These are phyloP conservation scores for Acrocephalus arundinaceus DNA, from an alignment of 2,113 vertebrate species.

Conservation along the genomic window DNA sequence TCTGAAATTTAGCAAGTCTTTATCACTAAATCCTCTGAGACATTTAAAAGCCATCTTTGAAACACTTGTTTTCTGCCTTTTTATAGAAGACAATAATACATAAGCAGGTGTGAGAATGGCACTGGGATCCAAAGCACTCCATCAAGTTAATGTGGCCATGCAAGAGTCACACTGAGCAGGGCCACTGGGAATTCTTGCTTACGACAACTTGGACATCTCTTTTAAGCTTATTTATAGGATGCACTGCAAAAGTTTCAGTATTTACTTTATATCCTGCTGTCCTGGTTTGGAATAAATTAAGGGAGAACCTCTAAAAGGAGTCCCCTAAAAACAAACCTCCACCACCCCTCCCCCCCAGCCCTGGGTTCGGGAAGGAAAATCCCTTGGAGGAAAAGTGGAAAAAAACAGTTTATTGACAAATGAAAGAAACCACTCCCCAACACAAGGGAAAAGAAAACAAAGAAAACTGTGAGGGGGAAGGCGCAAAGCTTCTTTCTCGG, in stretches of 20 bases:
- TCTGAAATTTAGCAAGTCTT: not conserved
- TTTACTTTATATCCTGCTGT: not conserved
- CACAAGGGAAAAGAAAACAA: no score
- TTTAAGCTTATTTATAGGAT: not conserved
- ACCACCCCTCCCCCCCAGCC: no score
- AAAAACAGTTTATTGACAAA: no score
- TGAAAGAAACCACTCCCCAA: no score
- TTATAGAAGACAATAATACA: rapidly evolving
- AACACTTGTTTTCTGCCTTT: not conserved
- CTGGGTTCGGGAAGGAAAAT: no score
- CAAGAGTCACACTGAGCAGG: not conserved
- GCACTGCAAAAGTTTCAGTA: not conserved
- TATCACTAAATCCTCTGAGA: not conserved
- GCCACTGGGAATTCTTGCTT: not conserved
- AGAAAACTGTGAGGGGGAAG: no score
- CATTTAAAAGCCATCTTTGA: not conserved
- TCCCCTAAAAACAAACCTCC: no score
- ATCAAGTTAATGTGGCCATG: no score
- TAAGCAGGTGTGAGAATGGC: not conserved
- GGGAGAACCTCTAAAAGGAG: no score
- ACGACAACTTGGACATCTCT: not conserved
- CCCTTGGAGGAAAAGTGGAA: no score
- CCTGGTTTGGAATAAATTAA: no score
- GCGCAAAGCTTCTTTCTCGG: no score
- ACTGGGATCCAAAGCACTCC: not conserved